Evolutionary conservation across 2,888 invertebrate species (phyloP), one percentile per base, ranked within the genome.

Genomic region (Sarcophaga subvicina): DNA sequence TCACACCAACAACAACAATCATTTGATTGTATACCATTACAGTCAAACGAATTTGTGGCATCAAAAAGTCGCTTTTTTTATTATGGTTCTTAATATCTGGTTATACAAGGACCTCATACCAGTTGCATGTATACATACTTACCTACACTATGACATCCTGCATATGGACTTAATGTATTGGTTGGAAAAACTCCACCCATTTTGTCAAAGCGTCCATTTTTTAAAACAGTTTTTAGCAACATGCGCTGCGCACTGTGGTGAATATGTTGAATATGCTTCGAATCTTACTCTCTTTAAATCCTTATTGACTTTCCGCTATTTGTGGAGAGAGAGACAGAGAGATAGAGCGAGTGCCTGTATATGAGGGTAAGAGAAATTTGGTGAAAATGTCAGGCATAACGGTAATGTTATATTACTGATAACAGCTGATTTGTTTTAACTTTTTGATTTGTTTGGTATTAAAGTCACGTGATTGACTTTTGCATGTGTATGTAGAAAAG

Each of bases 11-110:
- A 70, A 25, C 37, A 37, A 37, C 37, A 37, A 37, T 10, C 66
- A 83, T 49, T 66, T 85, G 73, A 75, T 76, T 77, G 72, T 71
- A 27, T 78, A 78, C 84, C 78, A 85, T 87, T 71, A 66, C 87
- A 87, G 87, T 87, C 87, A 87, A 87, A 87, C 90, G 91, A 91
- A 91, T 91, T 91, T 92, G 91, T 88, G 91, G 90, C 92, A 91
- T 92, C 92, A 92, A 92, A 91, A 92, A 92, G 92, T 92, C 92
- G 91, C 90, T 92, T 92, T 92, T 92, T 92, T 92, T 92, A 87
- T 84, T 88, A 86, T 86, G 89, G 89, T 89, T 86, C 88, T 90
- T 90, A 90, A 89, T 90, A 88, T 86, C 89, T 87, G 79, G 81
- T 82, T 67, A 79, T 85, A 87, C 85, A 84, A 89, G 88, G 88